Evolutionary conservation across 1,140 invertebrate genomes (phyloP).

Genomic region (Lepidurus packardi): DNA sequence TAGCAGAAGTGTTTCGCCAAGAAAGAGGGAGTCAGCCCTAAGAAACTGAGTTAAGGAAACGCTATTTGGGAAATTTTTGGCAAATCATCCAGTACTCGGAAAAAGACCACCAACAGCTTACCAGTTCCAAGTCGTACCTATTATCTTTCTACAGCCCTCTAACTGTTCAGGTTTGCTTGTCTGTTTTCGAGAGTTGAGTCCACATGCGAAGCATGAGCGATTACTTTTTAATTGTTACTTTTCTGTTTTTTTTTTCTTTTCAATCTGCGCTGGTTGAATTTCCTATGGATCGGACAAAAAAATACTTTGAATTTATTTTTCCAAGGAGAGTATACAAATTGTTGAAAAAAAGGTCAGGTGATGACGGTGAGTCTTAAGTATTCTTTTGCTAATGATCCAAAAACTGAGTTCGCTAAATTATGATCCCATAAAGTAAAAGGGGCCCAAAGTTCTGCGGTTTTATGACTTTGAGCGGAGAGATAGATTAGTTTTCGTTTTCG

Average conservation of each 20-base stretch:
- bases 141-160: no score
- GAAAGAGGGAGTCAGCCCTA: not conserved
- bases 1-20: not conserved
- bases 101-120: not conserved
- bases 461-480: not conserved
- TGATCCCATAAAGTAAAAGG: not conserved
- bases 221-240: not conserved
- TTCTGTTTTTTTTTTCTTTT: not conserved
- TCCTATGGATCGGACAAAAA: no score
- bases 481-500: not conserved
- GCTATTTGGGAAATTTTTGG: not conserved
- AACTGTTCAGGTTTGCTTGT: not conserved
- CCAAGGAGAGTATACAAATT: no score
- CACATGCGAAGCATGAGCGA: not conserved
- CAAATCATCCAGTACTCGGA: slow-evolving; percentile 9
- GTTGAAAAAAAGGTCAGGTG: no score
- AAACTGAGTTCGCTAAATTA: not conserved
- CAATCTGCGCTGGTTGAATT: no score
- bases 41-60: not conserved
- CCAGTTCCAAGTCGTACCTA: not conserved
- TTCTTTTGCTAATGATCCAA: not conserved
- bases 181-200: not conserved
- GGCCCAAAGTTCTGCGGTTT: not conserved
- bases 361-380: not conserved
- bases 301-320: no score